A percentile compares a stretch with the other conserved stretches of the same genome.
Evolutionary conservation across 1,140 invertebrate genomes (phyloP).

Genomic region (Anoplolepis gracilipes): DNA sequence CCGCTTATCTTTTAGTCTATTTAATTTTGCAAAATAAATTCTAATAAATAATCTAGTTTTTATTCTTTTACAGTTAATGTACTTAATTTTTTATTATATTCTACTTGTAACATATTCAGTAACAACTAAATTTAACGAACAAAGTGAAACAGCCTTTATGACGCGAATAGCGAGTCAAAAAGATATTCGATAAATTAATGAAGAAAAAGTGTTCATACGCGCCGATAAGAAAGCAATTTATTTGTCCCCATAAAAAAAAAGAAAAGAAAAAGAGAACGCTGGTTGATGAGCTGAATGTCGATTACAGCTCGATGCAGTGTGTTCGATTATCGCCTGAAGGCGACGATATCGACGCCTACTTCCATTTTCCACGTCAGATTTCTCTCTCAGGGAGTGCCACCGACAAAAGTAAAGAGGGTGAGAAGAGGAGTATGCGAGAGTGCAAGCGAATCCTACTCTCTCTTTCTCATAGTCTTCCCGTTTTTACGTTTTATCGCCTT

Average conservation of each 20-base stretch:
- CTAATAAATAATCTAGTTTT: neutral
- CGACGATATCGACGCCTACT: slow-evolving; percentile 35
- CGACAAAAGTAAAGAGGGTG: slow-evolving; percentile 19
- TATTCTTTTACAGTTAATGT: no score
- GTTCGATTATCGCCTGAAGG: slow-evolving; percentile 45
- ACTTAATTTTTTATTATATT: neutral
- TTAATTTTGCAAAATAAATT: neutral
- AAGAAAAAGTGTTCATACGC: slow-evolving; percentile 6
- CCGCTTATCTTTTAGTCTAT: neutral
- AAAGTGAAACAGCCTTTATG: neutral
- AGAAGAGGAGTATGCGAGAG: neutral
- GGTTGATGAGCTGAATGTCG: slow-evolving; percentile 42
- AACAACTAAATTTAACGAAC: neutral
- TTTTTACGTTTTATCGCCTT: slow-evolving; percentile 56
- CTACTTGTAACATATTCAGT: neutral
- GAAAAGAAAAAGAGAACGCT: neutral
- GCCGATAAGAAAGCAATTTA: slow-evolving; percentile 32
- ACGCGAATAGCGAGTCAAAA: neutral
- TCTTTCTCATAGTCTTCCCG: neutral
- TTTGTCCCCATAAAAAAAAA: slow-evolving; percentile 28
- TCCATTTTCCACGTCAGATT: slow-evolving; percentile 54
- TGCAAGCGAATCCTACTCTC: slow-evolving; percentile 14
- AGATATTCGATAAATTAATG: slow-evolving; percentile 43
- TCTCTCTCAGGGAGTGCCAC: neutral
- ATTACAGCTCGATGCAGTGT: slow-evolving; percentile 38